These are phyloP conservation scores for Lagorchestes hirsutus DNA, from an alignment of 2,797 vertebrate genomes.

Conservation along the genomic window DNA sequence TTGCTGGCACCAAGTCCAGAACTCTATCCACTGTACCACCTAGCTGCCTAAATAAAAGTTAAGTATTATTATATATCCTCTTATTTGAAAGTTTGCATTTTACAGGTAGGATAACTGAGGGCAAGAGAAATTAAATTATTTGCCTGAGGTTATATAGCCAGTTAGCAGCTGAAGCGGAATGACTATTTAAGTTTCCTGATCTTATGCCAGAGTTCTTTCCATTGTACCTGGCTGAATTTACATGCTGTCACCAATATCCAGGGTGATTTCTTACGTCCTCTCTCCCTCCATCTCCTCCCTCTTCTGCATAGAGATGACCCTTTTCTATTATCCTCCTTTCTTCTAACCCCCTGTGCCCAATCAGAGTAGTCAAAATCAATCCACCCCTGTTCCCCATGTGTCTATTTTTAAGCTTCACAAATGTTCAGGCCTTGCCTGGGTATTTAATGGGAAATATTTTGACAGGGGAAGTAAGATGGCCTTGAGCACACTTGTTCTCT, in stretches of 20 bases:
- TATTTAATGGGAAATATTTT: constrained; percentile 77
- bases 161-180: not conserved
- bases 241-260: not conserved
- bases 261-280: not conserved
- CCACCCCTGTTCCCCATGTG: not conserved
- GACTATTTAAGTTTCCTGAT: not conserved
- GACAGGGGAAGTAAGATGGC: constrained; percentile 68
- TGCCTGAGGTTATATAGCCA: not conserved
- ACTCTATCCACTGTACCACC: not conserved
- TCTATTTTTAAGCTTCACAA: not conserved
- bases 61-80: not conserved
- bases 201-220: not conserved
- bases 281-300: not conserved
- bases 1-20: not conserved
- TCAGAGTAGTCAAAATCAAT: not conserved
- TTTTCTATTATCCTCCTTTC: not conserved
- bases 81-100: not conserved
- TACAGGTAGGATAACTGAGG: not conserved
- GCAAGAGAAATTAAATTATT: not conserved
- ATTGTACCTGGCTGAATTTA: not conserved
- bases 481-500: constrained; percentile 74
- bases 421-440: constrained; percentile 49
- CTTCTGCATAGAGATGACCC: not conserved
- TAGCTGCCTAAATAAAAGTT: not conserved
- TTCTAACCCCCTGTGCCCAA: not conserved